Conservation (phyloP, 2,113 vertebrate genomes). For the Gracilinanus agilis region DNA sequence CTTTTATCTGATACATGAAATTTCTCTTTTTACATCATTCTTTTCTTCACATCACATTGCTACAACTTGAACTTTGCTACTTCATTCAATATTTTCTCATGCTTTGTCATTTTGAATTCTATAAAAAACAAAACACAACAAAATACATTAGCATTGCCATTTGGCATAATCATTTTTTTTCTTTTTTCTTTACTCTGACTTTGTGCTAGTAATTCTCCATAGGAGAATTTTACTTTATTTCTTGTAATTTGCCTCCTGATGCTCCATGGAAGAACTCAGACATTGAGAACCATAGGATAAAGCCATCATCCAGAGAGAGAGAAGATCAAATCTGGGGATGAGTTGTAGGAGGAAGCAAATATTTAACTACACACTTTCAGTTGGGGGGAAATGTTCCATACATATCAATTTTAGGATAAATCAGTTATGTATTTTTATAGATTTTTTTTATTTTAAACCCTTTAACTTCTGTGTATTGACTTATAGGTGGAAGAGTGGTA, state of each 20-base stretch:
- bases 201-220: not conserved
- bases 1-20: not conserved
- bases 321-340: not conserved
- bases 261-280: not conserved
- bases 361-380: not conserved
- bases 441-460: no score
- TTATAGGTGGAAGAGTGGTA: no score
- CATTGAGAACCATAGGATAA: not conserved
- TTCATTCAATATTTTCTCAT: not conserved
- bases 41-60: not conserved
- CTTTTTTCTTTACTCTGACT: not conserved
- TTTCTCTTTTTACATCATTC: not conserved
- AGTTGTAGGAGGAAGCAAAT: not conserved
- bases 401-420: not conserved
- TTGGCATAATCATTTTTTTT: not conserved
- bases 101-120: not conserved
- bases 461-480: no score
- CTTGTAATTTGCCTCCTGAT: not conserved
- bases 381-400: not conserved
- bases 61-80: not conserved
- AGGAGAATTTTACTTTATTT: not conserved
- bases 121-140: no score
- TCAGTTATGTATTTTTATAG: not conserved
- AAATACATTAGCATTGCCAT: not conserved
- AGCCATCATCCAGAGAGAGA: not conserved